Conservation (phyloP, 2,888 invertebrate species). For the Carabus problematicus region DNA sequence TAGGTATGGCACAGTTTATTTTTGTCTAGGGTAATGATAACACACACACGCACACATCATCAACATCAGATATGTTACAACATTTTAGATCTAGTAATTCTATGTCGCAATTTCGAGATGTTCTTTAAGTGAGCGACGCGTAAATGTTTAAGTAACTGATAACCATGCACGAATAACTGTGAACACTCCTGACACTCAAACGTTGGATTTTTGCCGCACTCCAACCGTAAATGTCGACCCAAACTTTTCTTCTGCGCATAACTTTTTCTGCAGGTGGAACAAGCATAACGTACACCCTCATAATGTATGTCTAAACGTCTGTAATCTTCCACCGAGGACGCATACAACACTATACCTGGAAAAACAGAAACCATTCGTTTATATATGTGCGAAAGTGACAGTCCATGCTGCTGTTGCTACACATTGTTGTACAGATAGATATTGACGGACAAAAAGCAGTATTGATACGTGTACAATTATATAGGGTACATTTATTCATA, state of each 20-base stretch:
- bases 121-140: slow-evolving; percentile 18
- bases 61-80: too few species aligned
- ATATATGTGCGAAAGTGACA: not conserved
- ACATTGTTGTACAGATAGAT: not conserved
- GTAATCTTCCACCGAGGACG: slow-evolving; percentile 28
- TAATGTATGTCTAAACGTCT: slow-evolving; percentile 27
- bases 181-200: slow-evolving; percentile 49
- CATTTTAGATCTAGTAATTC: not conserved
- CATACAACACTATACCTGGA: slow-evolving; percentile 28
- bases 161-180: slow-evolving; percentile 23
- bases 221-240: slow-evolving; percentile 42
- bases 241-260: slow-evolving; percentile 31
- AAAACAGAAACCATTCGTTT: slow-evolving; percentile 9
- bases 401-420: not conserved
- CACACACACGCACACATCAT: too few species aligned
- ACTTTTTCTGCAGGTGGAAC: slow-evolving; percentile 29
- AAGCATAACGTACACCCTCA: slow-evolving; percentile 26
- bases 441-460: not conserved
- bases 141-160: slow-evolving; percentile 32
- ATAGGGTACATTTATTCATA: slow-evolving; percentile 2
- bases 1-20: not conserved
- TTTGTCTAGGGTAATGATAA: too few species aligned
- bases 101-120: slow-evolving; percentile 14
- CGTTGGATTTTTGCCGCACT: slow-evolving; percentile 49
- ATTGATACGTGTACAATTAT: not conserved